These are phyloP conservation scores for Dipodomys stephensi DNA, from an alignment of 2,113 vertebrate genomes.

Conservation along the genomic window DNA sequence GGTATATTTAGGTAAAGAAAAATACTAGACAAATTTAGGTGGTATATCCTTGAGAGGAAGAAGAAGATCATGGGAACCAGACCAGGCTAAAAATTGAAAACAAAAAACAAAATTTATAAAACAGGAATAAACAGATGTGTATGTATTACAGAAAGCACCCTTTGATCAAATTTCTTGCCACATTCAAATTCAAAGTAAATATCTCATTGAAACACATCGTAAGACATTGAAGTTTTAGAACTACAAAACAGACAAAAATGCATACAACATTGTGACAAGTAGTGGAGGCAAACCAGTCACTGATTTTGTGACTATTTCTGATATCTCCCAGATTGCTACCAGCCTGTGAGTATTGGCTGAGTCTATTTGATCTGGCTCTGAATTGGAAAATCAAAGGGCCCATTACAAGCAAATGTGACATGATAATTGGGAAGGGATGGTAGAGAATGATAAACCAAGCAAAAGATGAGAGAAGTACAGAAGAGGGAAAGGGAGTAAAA, in stretches of 20 bases:
- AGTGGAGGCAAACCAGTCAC: neutral
- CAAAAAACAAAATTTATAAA: neutral
- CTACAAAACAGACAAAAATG: neutral
- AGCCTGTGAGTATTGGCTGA: neutral
- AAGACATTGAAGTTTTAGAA: neutral
- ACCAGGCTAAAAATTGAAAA: too few relatives aligned
- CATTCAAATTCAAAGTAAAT: neutral
- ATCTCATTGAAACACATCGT: neutral
- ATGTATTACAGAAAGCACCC: neutral
- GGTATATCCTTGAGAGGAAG: too few relatives aligned
- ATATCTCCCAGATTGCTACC: neutral
- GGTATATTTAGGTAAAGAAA: neutral
- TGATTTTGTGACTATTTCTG: neutral
- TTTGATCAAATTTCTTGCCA: neutral
- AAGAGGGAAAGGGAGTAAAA: neutral
- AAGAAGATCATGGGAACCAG: too few relatives aligned
- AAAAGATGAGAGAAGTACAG: neutral
- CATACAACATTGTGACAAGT: neutral
- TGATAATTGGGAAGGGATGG: too few relatives aligned
- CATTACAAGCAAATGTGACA: neutral
- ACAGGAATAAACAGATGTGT: neutral
- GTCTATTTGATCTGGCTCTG: neutral
- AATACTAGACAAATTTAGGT: neutral
- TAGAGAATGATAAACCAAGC: neutral
- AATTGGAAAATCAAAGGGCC: neutral